Evolutionary conservation across 2,797 vertebrate genomes (phyloP), one percentile per base, ranked within the genome.

Genomic region (Enteromius treurensis): DNA sequence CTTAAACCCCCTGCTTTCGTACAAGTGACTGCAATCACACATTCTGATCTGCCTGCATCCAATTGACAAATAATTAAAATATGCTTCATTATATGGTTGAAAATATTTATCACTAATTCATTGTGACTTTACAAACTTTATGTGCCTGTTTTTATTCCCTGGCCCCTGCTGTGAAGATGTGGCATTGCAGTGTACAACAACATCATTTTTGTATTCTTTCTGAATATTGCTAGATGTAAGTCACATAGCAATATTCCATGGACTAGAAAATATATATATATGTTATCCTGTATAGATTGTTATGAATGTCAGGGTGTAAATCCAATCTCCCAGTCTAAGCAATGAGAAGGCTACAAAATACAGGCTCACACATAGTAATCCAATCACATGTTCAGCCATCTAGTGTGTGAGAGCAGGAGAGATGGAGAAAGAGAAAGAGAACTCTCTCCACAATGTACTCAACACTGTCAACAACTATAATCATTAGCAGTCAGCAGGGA

Each of bases 401-500:
- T 37, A 65, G 65, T 26, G 58, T 65, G 53, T 29, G 10, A 21
- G 51, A 19, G 26, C 2, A 4, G 8, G 15, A 51, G 47, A 34
- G 70, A 23, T 9, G 47, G 29, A 51, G 45, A 19, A 60, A 26
- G 60, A 53, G 79, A 82, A 34, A 14, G 68, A 64, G 47, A 64
- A 53, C 21, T 81, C 37, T 49, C 23, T 79, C 17, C 51, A 77
- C 23, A 69, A 67, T 82, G 60, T 82, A 76, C 60, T 73, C 51
- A 60, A 62, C 29, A 49, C 68, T 65, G 69, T 55, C 45, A 79
- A 73, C 70, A 62, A 45, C 62, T 53, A 51, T 40, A 13, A 49
- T 93, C 91, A 93, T 93, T 90, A 94, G 92, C 87, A 90, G 88
- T 85, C 90, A 89, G 89, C 87, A 89, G 89, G 91, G 90, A 87